Evolutionary conservation across 2,888 invertebrate genomes (phyloP).

Genomic region (Neoascia interrupta): DNA sequence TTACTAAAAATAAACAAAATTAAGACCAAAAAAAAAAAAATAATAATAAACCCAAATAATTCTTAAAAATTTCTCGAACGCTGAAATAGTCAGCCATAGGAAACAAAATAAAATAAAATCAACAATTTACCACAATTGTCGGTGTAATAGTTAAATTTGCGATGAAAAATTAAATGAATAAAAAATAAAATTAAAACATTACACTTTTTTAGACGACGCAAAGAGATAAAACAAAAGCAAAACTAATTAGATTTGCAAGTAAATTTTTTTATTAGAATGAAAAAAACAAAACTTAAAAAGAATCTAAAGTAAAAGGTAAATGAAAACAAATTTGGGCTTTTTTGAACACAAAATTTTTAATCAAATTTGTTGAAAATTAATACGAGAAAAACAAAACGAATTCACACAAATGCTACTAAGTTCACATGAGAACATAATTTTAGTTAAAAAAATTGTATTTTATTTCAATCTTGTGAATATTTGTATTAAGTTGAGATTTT

Average conservation of each 20-base stretch:
- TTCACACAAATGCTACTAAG: no score
- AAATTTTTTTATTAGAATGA: constrained; percentile 55
- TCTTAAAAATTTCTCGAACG: constrained; percentile 38
- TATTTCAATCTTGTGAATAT: constrained; percentile 19
- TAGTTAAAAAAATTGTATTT: no score
- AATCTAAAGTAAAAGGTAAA: constrained; percentile 4
- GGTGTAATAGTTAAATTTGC: constrained; percentile 57
- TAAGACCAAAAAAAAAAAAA: background rate
- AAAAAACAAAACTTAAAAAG: constrained; percentile 15
- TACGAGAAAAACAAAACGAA: background rate
- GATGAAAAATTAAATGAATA: constrained; percentile 13
- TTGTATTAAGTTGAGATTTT: constrained; percentile 12
- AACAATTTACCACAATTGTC: constrained; percentile 36
- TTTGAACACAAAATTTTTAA: constrained; percentile 12
- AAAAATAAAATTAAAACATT: constrained; percentile 1
- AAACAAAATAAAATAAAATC: constrained; percentile 16
- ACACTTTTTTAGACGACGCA: constrained; percentile 56
- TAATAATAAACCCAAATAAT: background rate
- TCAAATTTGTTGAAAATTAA: constrained; percentile 13
- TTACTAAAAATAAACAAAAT: constrained; percentile 48
- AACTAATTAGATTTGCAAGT: constrained; percentile 45
- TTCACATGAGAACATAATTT: no score
- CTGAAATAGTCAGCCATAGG: constrained; percentile 44
- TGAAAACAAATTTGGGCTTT: constrained; percentile 19
- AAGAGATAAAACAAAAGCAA: constrained; percentile 21